Evolutionary conservation across 2,113 vertebrate species (phyloP), one percentile per base, ranked within the genome.

Genomic region (Trichomycterus rosablanca): DNA sequence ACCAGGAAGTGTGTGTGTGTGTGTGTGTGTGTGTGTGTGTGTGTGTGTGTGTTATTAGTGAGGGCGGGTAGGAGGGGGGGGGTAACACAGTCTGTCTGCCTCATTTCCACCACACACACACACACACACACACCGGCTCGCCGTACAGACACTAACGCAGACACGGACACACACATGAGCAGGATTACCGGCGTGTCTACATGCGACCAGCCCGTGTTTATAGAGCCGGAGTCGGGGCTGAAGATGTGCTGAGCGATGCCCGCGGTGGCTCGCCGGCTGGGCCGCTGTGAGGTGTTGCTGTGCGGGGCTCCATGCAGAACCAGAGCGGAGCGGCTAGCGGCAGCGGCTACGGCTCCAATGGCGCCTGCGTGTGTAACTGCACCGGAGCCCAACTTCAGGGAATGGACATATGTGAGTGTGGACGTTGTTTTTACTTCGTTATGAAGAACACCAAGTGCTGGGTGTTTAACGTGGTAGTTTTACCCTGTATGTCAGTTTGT

Each of bases 351-450:
- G 74, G 74, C 76, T 81, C 81, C 74, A 76, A 81, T 79, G 78
- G 76, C 78, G 80, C 75, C 74, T 80, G 76, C 68, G 76, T 61
- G 76, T 76, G 68, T 76, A 83, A 81, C 67, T 75, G 71, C 66
- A 74, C 67, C 57, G 74, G 74, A 71, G 62, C 72, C 67, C 74
- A 69, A 48, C 68, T 67, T 68, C 72, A 71, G 74, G 70, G 67
- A 62, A 79, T 79, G 77, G 67, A 76, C 52, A 69, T 77, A 64
- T 76, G 78, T 77, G 46, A 77, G 75, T 80, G 35, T 40, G 15
- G 19, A 12, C 44, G 11, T 54, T 49, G 18, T 15, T 4, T 35
- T 9, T 35, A 34, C 30, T 34, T 20, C 26, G 46, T 24, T n/a
- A 14, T 49, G 20, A n/a, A 15, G 5, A 15, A 6, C 20, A 2